These are phyloP conservation scores for Dicaeum eximium DNA, from an alignment of 2,113 vertebrate species.

Conservation along the genomic window DNA sequence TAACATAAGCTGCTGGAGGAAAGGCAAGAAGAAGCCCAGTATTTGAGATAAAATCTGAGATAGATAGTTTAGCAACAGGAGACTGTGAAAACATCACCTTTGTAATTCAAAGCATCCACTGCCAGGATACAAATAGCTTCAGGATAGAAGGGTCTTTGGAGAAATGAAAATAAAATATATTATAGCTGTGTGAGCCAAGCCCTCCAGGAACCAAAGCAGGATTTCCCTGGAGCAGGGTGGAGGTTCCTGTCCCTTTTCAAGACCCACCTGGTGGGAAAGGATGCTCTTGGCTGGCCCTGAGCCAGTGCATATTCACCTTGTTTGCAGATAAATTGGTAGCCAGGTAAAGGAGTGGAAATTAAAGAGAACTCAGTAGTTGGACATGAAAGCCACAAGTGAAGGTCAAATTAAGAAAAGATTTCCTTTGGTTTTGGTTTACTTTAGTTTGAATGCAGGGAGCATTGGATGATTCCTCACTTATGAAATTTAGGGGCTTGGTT, in stretches of 20 bases:
- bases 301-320: not conserved
- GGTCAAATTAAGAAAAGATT: not conserved
- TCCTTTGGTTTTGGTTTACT: not conserved
- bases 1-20: not conserved
- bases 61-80: not conserved
- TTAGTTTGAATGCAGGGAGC: not conserved
- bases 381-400: not conserved
- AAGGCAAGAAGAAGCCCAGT: not conserved
- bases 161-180: not conserved
- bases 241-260: not conserved
- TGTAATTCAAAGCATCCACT: not conserved
- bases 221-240: not conserved
- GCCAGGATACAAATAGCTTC: not conserved
- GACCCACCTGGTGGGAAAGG: not conserved
- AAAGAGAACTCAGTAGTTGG: not conserved
- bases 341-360: not conserved
- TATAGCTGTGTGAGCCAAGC: not conserved
- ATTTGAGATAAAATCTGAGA: not conserved
- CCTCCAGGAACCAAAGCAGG: not conserved
- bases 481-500: not conserved
- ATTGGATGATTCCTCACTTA: rapidly evolving
- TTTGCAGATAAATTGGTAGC: not conserved
- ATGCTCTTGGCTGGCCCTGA: not conserved
- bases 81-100: not conserved
- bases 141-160: not conserved